These are phyloP conservation scores for Scolopax mira DNA, from an alignment of 2,113 vertebrate species.

Conservation along the genomic window DNA sequence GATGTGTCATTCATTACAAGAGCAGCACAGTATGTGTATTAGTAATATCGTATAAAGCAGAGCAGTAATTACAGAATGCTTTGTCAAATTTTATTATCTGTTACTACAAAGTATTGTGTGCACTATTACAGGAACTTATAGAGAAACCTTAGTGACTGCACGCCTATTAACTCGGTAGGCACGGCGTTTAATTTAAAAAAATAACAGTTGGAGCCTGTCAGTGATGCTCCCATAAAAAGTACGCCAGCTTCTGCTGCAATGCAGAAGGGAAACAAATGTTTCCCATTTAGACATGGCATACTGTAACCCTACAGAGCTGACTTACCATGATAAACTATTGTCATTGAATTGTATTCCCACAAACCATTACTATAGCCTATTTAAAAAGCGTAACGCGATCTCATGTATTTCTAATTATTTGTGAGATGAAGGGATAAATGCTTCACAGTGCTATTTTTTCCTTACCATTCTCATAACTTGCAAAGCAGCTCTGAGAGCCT, in stretches of 20 bases:
- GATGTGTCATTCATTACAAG: background rate
- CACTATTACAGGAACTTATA: conserved; percentile 13
- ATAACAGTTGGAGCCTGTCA: conserved; percentile 34
- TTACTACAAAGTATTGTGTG: conserved; percentile 24
- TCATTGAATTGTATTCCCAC: conserved; percentile 20
- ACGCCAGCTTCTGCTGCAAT: conserved; percentile 51
- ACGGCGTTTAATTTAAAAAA: conserved; percentile 61
- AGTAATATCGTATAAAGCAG: background rate
- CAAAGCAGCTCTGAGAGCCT: background rate
- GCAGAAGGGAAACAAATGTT: conserved; percentile 65
- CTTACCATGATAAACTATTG: conserved; percentile 39
- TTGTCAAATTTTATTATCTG: conserved; percentile 25
- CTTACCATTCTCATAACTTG: background rate
- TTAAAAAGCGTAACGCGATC: background rate
- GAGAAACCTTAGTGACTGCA: conserved; percentile 31
- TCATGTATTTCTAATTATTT: conserved; percentile 37
- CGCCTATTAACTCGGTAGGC: conserved; percentile 51
- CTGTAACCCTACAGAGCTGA: conserved; percentile 1
- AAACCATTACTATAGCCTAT: background rate
- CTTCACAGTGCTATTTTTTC: background rate
- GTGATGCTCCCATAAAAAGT: background rate
- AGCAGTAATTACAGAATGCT: conserved; percentile 39
- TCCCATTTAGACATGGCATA: conserved; percentile 40
- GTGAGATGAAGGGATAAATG: background rate
- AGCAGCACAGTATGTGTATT: background rate